Percentiles rank a stretch among this genome's conserved stretches.
Conservation (phyloP, 2,797 vertebrate genomes). For the Lagorchestes hirsutus region DNA sequence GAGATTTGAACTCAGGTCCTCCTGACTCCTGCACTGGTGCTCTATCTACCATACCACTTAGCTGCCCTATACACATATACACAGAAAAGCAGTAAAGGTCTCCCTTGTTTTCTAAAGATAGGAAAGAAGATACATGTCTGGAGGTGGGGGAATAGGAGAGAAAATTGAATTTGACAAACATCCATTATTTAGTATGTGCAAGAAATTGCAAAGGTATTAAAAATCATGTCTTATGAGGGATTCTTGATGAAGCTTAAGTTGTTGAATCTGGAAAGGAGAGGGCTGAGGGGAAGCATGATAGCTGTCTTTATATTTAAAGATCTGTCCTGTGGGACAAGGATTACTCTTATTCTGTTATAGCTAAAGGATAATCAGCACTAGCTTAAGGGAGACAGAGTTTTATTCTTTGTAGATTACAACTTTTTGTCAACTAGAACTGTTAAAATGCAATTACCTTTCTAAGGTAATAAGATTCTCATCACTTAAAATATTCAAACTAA, state of each 20-base stretch:
- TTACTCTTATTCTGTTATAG: neutral
- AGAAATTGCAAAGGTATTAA: neutral
- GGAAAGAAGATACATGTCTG: neutral
- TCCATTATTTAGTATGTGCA: neutral
- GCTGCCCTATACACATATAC: neutral
- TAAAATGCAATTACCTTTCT: neutral
- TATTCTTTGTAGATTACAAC: neutral
- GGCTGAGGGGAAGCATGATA: fast-evolving
- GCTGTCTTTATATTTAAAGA: neutral
- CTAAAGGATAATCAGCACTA: neutral
- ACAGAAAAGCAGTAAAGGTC: neutral
- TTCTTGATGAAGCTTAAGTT: neutral
- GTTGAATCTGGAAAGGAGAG: neutral
- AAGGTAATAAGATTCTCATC: neutral
- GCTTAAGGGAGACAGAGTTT: neutral
- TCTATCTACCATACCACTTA: too few species aligned
- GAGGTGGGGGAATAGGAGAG: neutral
- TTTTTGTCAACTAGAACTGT: neutral
- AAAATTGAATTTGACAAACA: neutral
- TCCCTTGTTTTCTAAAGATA: neutral
- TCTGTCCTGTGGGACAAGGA: too few species aligned
- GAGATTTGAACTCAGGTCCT: too few species aligned
- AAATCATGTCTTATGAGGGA: neutral
- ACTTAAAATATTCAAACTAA: neutral
- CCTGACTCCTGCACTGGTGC: too few species aligned